Evolutionary conservation across 2,113 vertebrate species (phyloP), one percentile per base, ranked within the genome.

Genomic region (Astur gentilis): DNA sequence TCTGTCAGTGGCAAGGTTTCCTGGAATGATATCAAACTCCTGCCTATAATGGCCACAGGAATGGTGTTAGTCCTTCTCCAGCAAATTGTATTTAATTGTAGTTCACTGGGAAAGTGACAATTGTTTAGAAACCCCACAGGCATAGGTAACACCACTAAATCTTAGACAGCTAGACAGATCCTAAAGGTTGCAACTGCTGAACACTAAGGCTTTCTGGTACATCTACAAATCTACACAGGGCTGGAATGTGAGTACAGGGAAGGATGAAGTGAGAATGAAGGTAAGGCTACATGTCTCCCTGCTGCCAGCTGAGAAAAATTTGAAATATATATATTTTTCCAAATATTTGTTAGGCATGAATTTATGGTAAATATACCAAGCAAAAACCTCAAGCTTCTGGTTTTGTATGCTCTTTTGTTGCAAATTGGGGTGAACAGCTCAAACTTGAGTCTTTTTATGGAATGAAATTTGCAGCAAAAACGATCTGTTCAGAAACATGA

Each of bases 1-100:
- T 90, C 90, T 94, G 82, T 95, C 93, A 95, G 88, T 55, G 71
- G 67, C 54, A 88, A 86, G 36, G 27, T 95, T 97, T 96, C 92
- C 95, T 93, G 96, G 95, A 96, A 97, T 40, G 47, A 40, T 77
- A 83, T 65, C 78, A 95, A 89, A 57, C 0, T 36, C 9, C 17
- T 83, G 65, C 23, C 27, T 80, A 32, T 70, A 88, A 80, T 27
- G 75, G n/a, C 17, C 52, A 65, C 79, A 49, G 70, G 23, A 85
- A 69, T 2, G 3, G 57, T 61, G 49, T 69, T 89, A 79, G 65
- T 65, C 40, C 34, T 60, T 85, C 62, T 90, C 58, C 40, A 76
- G 82, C 9, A 91, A 90, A 93, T 73, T 81, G 38, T 83, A 57
- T 73, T 76, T 83, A 87, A 87, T 27, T 36, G 23, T 60, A 44